Conservation (phyloP, 2,113 vertebrate genomes). For the Dryoscopus gambensis region DNA sequence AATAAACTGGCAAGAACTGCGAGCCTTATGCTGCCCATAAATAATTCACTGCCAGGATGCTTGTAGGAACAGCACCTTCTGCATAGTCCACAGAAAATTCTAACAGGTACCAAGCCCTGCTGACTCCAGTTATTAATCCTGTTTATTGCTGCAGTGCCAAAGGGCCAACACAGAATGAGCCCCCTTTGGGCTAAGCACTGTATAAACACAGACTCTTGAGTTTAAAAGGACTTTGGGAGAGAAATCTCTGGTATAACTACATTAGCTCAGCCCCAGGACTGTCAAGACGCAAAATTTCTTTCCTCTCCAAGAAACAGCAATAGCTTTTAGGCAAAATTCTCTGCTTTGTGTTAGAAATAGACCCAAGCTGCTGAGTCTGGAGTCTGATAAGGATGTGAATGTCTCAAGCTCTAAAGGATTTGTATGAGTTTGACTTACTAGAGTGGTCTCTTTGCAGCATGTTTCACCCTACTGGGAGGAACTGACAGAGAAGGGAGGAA, state of each 20-base stretch:
- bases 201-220: slow-evolving; percentile 43
- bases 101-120: slow-evolving; percentile 28
- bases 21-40: slow-evolving; percentile 58
- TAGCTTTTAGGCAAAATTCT: slow-evolving; percentile 31
- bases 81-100: slow-evolving; percentile 54
- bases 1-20: slow-evolving; percentile 51
- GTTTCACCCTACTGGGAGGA: neutral
- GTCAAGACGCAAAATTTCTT: slow-evolving; percentile 5
- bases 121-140: slow-evolving; percentile 58
- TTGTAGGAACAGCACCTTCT: slow-evolving; percentile 60
- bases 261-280: slow-evolving; percentile 1
- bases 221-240: slow-evolving; percentile 15
- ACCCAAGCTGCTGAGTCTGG: neutral
- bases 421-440: neutral
- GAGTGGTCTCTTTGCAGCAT: neutral
- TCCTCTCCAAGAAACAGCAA: slow-evolving; percentile 20
- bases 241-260: neutral
- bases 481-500: neutral
- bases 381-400: neutral
- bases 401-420: neutral
- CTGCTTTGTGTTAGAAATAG: neutral
- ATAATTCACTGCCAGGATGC: slow-evolving; percentile 65
- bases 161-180: slow-evolving; percentile 17
- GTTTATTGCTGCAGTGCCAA: slow-evolving; percentile 50
- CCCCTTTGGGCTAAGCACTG: slow-evolving; percentile 29